phyloP scores from a whole-genome alignment of 2,888 invertebrate genomes.

The Clitarchus hookeri region DNA sequence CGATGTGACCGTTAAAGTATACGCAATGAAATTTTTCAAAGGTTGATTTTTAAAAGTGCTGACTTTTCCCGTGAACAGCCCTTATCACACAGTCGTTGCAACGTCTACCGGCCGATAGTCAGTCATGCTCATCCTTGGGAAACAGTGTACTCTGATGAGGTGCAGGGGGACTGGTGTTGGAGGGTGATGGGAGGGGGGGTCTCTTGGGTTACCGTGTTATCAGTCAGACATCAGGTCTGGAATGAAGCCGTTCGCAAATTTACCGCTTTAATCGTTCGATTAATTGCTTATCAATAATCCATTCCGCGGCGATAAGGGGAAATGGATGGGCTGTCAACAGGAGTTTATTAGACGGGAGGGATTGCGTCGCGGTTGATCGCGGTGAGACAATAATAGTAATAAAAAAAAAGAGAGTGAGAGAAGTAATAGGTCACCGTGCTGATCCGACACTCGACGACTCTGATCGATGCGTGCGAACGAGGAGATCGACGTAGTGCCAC shows the following conservation, averaged over 20 bases:
- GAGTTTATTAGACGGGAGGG: not conserved
- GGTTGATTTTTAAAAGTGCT: too few species aligned
- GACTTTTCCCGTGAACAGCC: too few species aligned
- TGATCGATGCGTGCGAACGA: not conserved
- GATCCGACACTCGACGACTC: not conserved
- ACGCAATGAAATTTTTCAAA: too few species aligned
- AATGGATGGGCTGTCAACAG: not conserved
- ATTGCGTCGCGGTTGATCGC: not conserved
- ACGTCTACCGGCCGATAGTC: too few species aligned
- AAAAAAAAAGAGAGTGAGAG: not conserved
- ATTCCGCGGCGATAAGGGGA: not conserved
- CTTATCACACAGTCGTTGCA: too few species aligned
- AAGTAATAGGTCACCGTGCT: not conserved
- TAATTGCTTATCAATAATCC: conserved; percentile 14
- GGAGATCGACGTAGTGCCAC: not conserved
- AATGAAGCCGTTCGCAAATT: not conserved
- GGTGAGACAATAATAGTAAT: not conserved
- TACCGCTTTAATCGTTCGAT: conserved; percentile 3
- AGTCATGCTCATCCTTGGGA: too few species aligned
- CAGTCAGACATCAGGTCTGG: not conserved
- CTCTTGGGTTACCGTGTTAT: not conserved
- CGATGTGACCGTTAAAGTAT: too few species aligned
- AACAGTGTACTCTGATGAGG: too few species aligned
- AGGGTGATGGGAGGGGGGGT: not conserved
- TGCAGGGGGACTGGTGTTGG: too few species aligned